Percentiles rank a stretch among this genome's conserved stretches.
phyloP scores from a whole-genome alignment of 2,797 vertebrate genomes.

The Danionella dracula region DNA sequence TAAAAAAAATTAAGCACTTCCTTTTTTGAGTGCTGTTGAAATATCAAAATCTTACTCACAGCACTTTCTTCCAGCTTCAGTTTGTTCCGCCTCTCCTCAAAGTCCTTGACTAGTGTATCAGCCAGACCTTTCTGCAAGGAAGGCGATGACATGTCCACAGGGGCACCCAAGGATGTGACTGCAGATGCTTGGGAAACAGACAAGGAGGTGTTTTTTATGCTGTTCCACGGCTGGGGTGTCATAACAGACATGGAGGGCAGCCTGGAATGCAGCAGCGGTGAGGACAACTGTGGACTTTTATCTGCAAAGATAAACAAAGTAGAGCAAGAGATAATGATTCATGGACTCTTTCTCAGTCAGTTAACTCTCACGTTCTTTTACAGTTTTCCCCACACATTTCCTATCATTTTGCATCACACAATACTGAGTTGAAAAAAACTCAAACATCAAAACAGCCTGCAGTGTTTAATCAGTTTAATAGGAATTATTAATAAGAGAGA shows the following conservation, averaged over 20 bases:
- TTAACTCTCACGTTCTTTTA: too few relatives aligned
- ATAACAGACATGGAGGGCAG: constrained; percentile 50
- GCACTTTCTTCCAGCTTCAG: constrained; percentile 60
- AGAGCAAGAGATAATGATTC: background rate
- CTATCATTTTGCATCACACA: too few relatives aligned
- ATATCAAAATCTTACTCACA: constrained; percentile 48
- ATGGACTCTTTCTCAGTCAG: too few relatives aligned
- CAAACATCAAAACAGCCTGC: too few relatives aligned
- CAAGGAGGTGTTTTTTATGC: constrained; percentile 11
- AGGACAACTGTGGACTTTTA: constrained; percentile 16
- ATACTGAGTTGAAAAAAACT: background rate
- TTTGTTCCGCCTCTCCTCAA: constrained; percentile 56
- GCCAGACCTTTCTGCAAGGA: constrained; percentile 54
- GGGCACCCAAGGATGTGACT: background rate
- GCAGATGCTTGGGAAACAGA: background rate
- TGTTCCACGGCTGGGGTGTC: constrained; percentile 59
- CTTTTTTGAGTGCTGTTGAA: too few relatives aligned
- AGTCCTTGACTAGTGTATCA: constrained; percentile 61
- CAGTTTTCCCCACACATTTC: background rate
- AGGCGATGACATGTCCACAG: background rate
- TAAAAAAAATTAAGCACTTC: too few relatives aligned
- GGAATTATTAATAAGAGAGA: too few relatives aligned
- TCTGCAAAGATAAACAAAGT: constrained; percentile 41
- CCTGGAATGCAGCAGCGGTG: constrained; percentile 22
- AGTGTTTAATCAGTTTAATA: too few relatives aligned